phyloP scores from a whole-genome alignment of 2,797 vertebrate genomes.

The Acanthiza pusilla region DNA sequence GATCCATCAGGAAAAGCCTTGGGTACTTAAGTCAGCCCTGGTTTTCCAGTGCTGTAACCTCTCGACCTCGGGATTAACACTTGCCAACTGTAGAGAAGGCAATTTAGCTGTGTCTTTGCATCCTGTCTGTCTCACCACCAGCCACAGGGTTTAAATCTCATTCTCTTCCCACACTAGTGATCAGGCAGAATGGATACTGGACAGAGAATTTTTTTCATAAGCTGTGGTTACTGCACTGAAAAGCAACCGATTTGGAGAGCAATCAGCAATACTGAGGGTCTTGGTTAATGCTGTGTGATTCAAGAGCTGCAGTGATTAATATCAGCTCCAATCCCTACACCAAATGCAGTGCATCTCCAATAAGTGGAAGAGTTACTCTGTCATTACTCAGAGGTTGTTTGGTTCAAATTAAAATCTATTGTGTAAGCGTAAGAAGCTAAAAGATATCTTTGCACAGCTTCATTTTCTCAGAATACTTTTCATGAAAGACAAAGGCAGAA shows the following conservation, averaged over 20 bases:
- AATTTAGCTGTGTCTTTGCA: neutral
- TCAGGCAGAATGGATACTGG: neutral
- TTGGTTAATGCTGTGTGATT: neutral
- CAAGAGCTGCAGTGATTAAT: neutral
- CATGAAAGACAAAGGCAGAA: neutral
- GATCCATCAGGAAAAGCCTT: neutral
- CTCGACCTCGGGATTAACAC: accelerated
- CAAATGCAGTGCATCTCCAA: neutral
- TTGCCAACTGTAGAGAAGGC: neutral
- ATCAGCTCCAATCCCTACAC: neutral
- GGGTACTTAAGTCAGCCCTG: neutral
- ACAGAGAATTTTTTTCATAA: neutral
- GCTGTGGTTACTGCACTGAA: neutral
- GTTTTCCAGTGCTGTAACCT: neutral
- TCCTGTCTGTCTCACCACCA: neutral
- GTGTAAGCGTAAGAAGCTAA: neutral
- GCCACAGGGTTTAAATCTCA: neutral
- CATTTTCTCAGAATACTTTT: neutral
- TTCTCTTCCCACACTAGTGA: neutral
- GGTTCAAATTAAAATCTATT: neutral
- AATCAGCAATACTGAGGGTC: neutral
- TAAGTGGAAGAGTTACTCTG: neutral
- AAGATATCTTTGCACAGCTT: neutral
- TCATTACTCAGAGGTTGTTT: neutral
- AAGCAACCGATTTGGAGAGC: neutral